These are phyloP conservation scores for Eucidaris tribuloides DNA, from an alignment of 35 echinoderm and acorn worm species.

Conservation along the genomic window DNA sequence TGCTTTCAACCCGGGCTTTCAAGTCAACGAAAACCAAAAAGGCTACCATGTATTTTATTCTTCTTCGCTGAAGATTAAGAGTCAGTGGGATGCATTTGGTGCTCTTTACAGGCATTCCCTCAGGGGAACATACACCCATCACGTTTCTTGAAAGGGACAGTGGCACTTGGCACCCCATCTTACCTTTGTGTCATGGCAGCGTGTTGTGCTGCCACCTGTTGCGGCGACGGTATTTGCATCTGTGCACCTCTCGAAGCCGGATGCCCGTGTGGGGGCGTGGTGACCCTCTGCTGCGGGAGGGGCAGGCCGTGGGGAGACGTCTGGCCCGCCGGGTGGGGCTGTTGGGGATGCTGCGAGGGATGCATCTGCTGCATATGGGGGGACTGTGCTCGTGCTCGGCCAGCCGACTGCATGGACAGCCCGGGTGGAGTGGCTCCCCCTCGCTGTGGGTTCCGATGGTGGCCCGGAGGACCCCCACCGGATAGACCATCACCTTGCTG, in stretches of 20 bases:
- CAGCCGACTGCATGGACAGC: slow-evolving; percentile 19
- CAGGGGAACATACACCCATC: too few species aligned
- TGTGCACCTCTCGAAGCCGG: background rate
- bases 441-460: slow-evolving; percentile 1
- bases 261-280: background rate
- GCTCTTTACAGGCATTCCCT: too few species aligned
- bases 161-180: too few species aligned
- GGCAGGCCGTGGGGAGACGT: background rate
- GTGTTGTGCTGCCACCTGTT: slow-evolving; percentile 3
- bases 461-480: background rate
- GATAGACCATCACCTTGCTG: slow-evolving; percentile 6
- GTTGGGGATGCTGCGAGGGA: background rate
- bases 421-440: background rate
- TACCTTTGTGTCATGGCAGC: too few species aligned
- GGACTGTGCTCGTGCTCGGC: slow-evolving; percentile 10
- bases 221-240: background rate
- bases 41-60: too few species aligned
- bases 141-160: too few species aligned
- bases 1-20: too few species aligned
- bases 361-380: slow-evolving; percentile 15
- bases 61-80: too few species aligned
- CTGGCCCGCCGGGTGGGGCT: background rate
- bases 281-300: background rate
- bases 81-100: too few species aligned
- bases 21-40: too few species aligned